Evolutionary conservation across 2,888 invertebrate species (phyloP), one percentile per base, ranked within the genome.

Genomic region (Metopia argyrocephala): DNA sequence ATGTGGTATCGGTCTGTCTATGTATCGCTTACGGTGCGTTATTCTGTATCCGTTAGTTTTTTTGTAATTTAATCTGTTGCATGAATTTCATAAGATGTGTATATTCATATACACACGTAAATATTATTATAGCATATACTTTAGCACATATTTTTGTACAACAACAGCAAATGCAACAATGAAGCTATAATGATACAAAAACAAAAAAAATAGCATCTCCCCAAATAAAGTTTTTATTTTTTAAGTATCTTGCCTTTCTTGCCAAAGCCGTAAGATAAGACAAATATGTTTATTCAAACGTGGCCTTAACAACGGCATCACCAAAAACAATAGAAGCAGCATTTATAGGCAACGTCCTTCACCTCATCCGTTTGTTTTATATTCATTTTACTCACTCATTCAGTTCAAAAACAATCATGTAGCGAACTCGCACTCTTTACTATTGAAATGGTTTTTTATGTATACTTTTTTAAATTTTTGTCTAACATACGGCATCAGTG

Each of bases 11-110:
- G 15, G 9, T 38, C 12, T 6, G 15, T 31, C 12, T 38, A 2
- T 64, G 59, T 46, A 66, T 65, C 69, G 69, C 52, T 54, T 78
- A 66, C 74, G 74, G 57, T 81, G 78, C 78, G 74, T 78, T 78
- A 70, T 66, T 62, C 12, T 62, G 21, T 69, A 74, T 46, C 81
- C 81, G 81, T 81, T 81, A 81, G 81, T 81, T 81, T n/a, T n/a
- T n/a, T 78, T 75, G 78, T 81, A 81, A 81, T 78, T 70, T 62
- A 70, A 81, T 81, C 78, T 56, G 56, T 48, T 61, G 70, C 61
- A 38, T 48, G 7, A 66, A 70, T 69, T 78, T 78, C 65, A 56
- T 61, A 78, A 78, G 69, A 15, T 38, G 52, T 50, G 20, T 57
- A 25, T 48, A 21, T 57, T 25, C 50, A 31, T 52, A 12, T 38